Base-by-base conservation (phyloP, 2,797 vertebrate genomes). In the Arnoldichthys spilopterus region DNA sequence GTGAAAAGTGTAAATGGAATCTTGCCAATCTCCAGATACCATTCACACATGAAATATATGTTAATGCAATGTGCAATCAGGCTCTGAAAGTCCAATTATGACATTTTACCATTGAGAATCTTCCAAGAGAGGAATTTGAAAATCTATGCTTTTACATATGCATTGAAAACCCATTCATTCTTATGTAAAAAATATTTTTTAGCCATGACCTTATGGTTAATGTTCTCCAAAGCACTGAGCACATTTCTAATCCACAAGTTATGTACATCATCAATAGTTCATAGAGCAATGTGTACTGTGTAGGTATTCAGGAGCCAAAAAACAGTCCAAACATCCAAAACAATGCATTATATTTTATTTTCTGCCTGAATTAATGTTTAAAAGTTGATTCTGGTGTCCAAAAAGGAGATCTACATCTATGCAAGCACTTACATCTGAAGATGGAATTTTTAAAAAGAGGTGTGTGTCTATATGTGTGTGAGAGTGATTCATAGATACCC, bases 381-480 rank as follows among this genome's bases (percentile, higher is more conserved):
- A 22, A 40, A 40, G 18, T n/a, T 22, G n/a, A 6, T 20, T 37
- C 12, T 64, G 59, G 6, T 62, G 15, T 16, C 28, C 7, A 32
- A 32, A 6, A 28, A 61, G 18, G 30, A 61, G 18, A 28, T 34
- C 59, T 32, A 32, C 28, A 9, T n/a, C 49, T 9, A 40, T 5
- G 37, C 37, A 40, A 6, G 37, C 37, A n/a, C n/a, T n/a, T n/a
- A n/a, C n/a, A n/a, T 45, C 8, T 64, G 34, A 45, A n/a, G 22
- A 32, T 59, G 30, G 16, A 61, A 61, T 32, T 20, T 68, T 66
- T 24, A 45, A 68, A 47, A 68, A 49, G 45, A 28, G 24, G 45
- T 16, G 72, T 61, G 58, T 74, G 45, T 63, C 26, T 62, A 3
- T 53, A 7, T 49, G 37, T 61, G 72, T 64, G 61, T 51, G 61